Evolutionary conservation across 2,888 invertebrate species (phyloP).

Genomic region (Lithophane leautieri): DNA sequence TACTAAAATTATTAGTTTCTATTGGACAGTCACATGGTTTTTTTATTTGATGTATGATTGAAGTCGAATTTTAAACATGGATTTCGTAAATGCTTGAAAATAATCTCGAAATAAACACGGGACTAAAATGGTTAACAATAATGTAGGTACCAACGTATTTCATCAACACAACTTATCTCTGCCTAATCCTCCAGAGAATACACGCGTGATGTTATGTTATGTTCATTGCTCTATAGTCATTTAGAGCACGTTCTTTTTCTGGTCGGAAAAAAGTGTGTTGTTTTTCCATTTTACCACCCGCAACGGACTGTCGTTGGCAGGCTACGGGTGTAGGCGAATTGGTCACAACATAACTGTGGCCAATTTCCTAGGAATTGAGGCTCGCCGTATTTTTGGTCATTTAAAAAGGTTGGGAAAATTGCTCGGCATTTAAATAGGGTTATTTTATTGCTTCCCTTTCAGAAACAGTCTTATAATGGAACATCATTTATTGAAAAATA

Average conservation of each 20-base stretch:
- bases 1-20: background rate
- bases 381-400: constrained; percentile 12
- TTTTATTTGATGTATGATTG: background rate
- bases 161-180: background rate
- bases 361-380: constrained; percentile 37
- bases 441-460: background rate
- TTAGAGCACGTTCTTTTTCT: constrained; percentile 17
- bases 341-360: constrained; percentile 21
- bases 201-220: background rate
- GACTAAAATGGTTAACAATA: background rate
- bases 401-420: constrained; percentile 19
- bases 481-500: background rate
- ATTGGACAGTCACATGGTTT: background rate
- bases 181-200: background rate
- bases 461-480: background rate
- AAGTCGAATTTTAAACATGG: too few species aligned
- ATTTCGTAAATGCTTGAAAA: too few species aligned
- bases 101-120: background rate
- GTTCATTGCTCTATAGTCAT: background rate
- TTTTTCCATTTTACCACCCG: constrained; percentile 27
- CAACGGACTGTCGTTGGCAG: constrained; percentile 29
- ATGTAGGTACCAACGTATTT: background rate
- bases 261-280: constrained; percentile 1
- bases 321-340: background rate
- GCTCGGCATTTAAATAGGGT: background rate